These are phyloP conservation scores for Harlomillsia oculata DNA, from an alignment of 1,140 invertebrate genomes.

Conservation along the genomic window DNA sequence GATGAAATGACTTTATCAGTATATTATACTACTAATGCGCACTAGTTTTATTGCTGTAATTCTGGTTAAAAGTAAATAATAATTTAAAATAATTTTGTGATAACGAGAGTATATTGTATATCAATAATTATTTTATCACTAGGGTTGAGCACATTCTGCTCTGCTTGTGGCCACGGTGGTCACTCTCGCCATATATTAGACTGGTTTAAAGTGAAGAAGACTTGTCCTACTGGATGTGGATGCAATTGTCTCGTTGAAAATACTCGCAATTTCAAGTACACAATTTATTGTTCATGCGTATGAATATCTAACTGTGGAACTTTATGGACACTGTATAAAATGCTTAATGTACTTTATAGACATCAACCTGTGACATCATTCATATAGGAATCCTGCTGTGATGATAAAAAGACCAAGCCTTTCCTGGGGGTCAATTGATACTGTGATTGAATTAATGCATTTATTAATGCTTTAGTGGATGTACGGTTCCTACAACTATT, in stretches of 20 bases:
- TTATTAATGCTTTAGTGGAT: constrained; percentile 1
- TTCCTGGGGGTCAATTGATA: too few relatives aligned
- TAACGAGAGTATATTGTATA: too few relatives aligned
- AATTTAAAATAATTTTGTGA: constrained; percentile 5
- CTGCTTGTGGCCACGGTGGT: constrained; percentile 81
- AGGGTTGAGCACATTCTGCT: constrained; percentile 66
- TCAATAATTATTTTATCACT: constrained; percentile 26
- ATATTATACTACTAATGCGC: too few relatives aligned
- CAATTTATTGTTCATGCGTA: not conserved
- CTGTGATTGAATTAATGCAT: not conserved
- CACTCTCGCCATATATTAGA: constrained; percentile 68
- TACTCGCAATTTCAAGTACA: constrained; percentile 9
- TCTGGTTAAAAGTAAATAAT: constrained; percentile 3
- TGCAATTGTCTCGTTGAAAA: constrained; percentile 59
- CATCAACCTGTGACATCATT: not conserved
- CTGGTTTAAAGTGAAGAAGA: constrained; percentile 61
- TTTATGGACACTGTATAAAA: not conserved
- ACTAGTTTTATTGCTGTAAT: not conserved
- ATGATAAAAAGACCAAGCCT: too few relatives aligned
- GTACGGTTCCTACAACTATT: too few relatives aligned
- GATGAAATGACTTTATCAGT: not conserved
- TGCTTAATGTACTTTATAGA: not conserved
- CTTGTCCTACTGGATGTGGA: constrained; percentile 74
- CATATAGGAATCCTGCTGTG: too few relatives aligned
- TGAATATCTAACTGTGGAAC: not conserved